Base-by-base conservation (phyloP, 2,797 vertebrate species). In the Gymnodraco acuticeps region DNA sequence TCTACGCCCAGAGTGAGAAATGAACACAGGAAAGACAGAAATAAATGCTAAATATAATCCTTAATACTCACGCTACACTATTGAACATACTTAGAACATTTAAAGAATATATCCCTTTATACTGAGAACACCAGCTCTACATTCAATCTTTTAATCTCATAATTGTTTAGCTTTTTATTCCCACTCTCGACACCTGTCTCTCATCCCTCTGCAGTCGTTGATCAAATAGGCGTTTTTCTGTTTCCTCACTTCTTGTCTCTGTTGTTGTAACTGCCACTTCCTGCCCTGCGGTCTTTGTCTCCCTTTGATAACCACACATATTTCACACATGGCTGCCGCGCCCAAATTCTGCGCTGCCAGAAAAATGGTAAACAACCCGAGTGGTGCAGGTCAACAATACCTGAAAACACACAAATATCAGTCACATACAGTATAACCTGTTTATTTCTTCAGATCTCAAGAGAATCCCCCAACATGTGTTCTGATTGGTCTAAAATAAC, bases 281-380 rank as follows among this genome's bases (percentile, higher is more conserved):
- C 84, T 83, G 70, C 70, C 70, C 68, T 70, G 73, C 1, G 54
- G 83, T 69, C 13, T 31, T 75, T 60, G 70, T 15, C 62, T 76
- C 63, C 52, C 52, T 50, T 60, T 69, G 33, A 64, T 19, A 74
- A 86, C 73, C 77, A 27, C 81, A 81, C 53, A 48, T 73, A 69
- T 81, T 84, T 75, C 52, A 53, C 58, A 17, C 33, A 70, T 48
- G 76, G 77, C 62, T 46, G 15, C 83, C 53, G 13, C 81, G 10
- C 78, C 83, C 70, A 20, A 33, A 60, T 2, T 47, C 3, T 4
- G 1, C 52, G 17, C 13, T 4, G 16, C 19, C 8, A 64, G 55
- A 53, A 33, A 73, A 50, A 33, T 1, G 51, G 63, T 74, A 76
- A 85, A 78, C 74, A 85, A 47, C 48, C 31, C 23, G 1, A 45